Evolutionary conservation across 2,797 vertebrate species (phyloP).

Genomic region (Acropternis orthonyx): DNA sequence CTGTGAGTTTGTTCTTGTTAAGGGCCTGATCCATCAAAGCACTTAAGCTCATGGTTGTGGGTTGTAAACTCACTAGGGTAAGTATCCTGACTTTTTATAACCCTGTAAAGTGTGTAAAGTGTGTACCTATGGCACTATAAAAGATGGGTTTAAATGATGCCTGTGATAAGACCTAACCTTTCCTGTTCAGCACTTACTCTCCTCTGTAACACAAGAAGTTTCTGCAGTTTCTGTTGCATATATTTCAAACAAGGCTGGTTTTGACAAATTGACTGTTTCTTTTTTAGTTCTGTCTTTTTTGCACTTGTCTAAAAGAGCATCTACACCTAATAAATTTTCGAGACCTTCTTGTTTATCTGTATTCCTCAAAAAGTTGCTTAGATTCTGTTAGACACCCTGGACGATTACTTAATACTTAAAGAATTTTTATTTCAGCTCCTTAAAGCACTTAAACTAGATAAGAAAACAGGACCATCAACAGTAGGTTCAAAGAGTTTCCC

Average conservation of each 20-base stretch:
- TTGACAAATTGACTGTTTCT: constrained; percentile 52
- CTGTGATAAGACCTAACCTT: constrained; percentile 41
- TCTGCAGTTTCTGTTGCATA: constrained; percentile 24
- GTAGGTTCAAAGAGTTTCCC: background rate
- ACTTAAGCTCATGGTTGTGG: constrained; percentile 29
- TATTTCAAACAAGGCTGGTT: constrained; percentile 60
- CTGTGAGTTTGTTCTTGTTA: constrained; percentile 44
- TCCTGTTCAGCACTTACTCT: constrained; percentile 26
- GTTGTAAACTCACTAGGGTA: constrained; percentile 49
- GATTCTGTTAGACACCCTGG: background rate
- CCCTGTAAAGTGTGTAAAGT: constrained; percentile 37
- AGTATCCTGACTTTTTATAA: constrained; percentile 58
- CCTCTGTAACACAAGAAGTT: constrained; percentile 34
- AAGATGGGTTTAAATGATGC: constrained; percentile 43
- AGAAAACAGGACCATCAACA: background rate
- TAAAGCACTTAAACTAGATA: background rate
- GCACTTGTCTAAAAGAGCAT: background rate
- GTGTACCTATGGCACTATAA: constrained; percentile 45
- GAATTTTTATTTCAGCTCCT: constrained; percentile 13
- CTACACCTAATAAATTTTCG: background rate
- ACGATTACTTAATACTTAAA: constrained; percentile 3
- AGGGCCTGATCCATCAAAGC: constrained; percentile 49
- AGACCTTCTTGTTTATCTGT: constrained; percentile 21
- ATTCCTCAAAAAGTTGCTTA: constrained; percentile 13
- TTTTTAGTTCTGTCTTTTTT: constrained; percentile 31